phyloP scores from a whole-genome alignment of 2,888 invertebrate species.

The Ditula angustiorana region DNA sequence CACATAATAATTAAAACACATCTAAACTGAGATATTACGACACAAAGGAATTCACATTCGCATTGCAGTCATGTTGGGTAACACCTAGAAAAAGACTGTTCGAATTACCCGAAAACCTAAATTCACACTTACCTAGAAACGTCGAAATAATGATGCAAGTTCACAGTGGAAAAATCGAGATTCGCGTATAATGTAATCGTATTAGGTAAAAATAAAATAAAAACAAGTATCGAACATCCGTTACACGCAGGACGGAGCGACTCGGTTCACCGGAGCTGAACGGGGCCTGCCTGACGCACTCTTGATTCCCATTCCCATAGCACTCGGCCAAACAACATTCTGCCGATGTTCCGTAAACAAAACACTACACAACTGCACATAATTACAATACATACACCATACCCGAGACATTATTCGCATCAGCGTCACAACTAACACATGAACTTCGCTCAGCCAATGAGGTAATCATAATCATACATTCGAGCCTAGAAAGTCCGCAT shows the following conservation, averaged over 20 bases:
- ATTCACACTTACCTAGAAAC: constrained; percentile 39
- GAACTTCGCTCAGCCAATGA: constrained; percentile 69
- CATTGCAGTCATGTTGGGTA: constrained; percentile 54
- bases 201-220: constrained; percentile 51
- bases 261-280: constrained; percentile 82
- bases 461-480: constrained; percentile 62
- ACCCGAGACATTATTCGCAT: constrained; percentile 57
- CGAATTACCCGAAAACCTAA: constrained; percentile 59
- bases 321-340: constrained; percentile 43
- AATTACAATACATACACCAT: constrained; percentile 43
- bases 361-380: constrained; percentile 33
- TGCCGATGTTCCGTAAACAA: constrained; percentile 33
- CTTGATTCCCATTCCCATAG: constrained; percentile 52
- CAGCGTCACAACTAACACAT: constrained; percentile 54
- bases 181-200: background rate
- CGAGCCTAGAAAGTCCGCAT: constrained; percentile 71
- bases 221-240: constrained; percentile 75
- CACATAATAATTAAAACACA: constrained; percentile 51
- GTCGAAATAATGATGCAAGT: constrained; percentile 30
- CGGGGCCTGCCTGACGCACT: constrained; percentile 63
- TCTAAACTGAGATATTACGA: constrained; percentile 44
- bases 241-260: constrained; percentile 74
- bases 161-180: constrained; percentile 18
- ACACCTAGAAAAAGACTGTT: constrained; percentile 49
- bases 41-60: constrained; percentile 65